Percentiles rank a stretch among this genome's conserved stretches.
Evolutionary conservation across 1,140 invertebrate species (phyloP).

Genomic region (Cardiocondyla obscurior): DNA sequence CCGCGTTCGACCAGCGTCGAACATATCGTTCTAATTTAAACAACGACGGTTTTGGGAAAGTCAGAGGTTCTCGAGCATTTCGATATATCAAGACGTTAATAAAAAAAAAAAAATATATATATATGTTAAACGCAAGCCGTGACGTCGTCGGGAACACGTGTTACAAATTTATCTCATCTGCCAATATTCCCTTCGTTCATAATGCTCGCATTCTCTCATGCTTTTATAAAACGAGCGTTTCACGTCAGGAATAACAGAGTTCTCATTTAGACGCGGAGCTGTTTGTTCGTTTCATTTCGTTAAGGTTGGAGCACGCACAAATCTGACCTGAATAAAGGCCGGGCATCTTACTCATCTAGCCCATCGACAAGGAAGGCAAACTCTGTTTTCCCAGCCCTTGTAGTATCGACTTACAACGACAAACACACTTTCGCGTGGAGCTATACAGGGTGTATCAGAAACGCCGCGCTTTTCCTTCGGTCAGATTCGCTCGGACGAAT

Average conservation of each 20-base stretch:
- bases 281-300: background rate
- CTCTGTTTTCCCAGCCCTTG: background rate
- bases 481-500: background rate
- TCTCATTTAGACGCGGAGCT: background rate
- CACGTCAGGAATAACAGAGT: background rate
- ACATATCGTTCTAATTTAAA: background rate
- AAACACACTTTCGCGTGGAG: constrained; percentile 25
- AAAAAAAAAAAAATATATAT: background rate
- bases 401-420: constrained; percentile 48
- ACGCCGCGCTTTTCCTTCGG: too few species aligned
- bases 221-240: background rate
- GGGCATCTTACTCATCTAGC: background rate
- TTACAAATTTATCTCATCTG: background rate
- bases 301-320: background rate
- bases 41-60: background rate
- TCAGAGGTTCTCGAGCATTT: background rate
- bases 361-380: constrained; percentile 3
- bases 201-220: background rate
- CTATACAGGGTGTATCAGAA: background rate
- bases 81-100: background rate
- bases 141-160: background rate
- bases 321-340: background rate
- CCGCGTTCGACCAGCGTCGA: background rate
- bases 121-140: too few species aligned
- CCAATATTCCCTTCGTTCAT: background rate